phyloP scores from a whole-genome alignment of 2,113 vertebrate species.

The Nyctereutes procyonoides region DNA sequence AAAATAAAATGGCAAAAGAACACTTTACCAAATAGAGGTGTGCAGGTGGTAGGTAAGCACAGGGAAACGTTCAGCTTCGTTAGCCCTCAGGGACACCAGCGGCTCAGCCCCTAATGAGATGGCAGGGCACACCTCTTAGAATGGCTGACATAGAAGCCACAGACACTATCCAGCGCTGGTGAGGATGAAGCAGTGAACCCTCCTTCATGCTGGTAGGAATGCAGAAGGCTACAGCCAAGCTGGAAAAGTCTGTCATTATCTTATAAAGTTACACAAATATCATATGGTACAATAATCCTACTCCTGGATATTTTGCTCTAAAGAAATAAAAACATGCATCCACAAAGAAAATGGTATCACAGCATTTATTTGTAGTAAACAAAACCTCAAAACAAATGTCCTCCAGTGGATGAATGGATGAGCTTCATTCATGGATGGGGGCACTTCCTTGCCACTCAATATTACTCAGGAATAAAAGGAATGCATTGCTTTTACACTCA shows the following conservation, averaged over 20 bases:
- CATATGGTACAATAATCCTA: not conserved
- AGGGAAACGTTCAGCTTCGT: not conserved
- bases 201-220: rapidly evolving
- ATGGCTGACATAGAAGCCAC: not conserved
- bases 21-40: not conserved
- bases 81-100: not conserved
- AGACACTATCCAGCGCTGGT: too few species aligned
- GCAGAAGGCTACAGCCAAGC: not conserved
- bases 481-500: too few species aligned
- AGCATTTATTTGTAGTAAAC: not conserved
- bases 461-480: not conserved
- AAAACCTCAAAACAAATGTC: not conserved
- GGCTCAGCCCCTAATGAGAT: not conserved
- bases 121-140: not conserved
- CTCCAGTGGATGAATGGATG: not conserved
- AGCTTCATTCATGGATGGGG: not conserved
- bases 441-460: not conserved
- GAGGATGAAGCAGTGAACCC: not conserved
- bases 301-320: not conserved
- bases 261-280: not conserved
- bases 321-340: not conserved
- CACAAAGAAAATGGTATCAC: not conserved
- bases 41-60: not conserved
- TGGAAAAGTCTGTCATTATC: not conserved
- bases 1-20: not conserved